These are phyloP conservation scores for Hydriomena furcata DNA, from an alignment of 2,888 invertebrate genomes.

Conservation along the genomic window DNA sequence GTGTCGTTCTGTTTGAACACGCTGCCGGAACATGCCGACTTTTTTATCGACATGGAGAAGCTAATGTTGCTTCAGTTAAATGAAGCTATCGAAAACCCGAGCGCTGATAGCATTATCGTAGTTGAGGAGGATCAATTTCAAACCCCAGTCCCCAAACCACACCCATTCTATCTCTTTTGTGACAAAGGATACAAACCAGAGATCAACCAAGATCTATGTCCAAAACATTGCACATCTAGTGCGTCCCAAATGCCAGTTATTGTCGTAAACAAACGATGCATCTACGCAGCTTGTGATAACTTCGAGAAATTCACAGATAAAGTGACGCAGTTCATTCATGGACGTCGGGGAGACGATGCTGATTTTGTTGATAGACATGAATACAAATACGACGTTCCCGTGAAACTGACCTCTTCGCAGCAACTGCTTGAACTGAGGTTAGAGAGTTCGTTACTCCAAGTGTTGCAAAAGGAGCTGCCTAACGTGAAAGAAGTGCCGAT, in stretches of 20 bases:
- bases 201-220: constrained; percentile 58
- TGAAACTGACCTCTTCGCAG: constrained; percentile 51
- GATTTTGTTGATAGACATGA: constrained; percentile 56
- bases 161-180: constrained; percentile 67
- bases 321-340: constrained; percentile 56
- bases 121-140: constrained; percentile 45
- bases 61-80: constrained; percentile 68
- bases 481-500: constrained; percentile 50
- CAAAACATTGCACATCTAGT: constrained; percentile 60
- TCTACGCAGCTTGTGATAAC: constrained; percentile 72
- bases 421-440: constrained; percentile 54
- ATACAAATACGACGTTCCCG: constrained; percentile 56
- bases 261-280: constrained; percentile 63
- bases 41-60: constrained; percentile 73
- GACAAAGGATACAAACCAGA: constrained; percentile 57
- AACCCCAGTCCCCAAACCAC: constrained; percentile 54
- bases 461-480: constrained; percentile 61
- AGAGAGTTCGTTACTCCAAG: constrained; percentile 67
- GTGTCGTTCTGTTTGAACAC: constrained; percentile 62
- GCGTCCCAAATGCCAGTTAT: constrained; percentile 65
- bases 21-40: constrained; percentile 70
- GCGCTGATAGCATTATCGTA: constrained; percentile 58
- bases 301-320: constrained; percentile 59
- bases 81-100: constrained; percentile 56
- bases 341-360: constrained; percentile 48